A percentile compares a stretch with the other conserved stretches of the same genome.
These are phyloP conservation scores for Drosophila ironensis DNA, from an alignment of 1,140 invertebrate species.

Conservation along the genomic window DNA sequence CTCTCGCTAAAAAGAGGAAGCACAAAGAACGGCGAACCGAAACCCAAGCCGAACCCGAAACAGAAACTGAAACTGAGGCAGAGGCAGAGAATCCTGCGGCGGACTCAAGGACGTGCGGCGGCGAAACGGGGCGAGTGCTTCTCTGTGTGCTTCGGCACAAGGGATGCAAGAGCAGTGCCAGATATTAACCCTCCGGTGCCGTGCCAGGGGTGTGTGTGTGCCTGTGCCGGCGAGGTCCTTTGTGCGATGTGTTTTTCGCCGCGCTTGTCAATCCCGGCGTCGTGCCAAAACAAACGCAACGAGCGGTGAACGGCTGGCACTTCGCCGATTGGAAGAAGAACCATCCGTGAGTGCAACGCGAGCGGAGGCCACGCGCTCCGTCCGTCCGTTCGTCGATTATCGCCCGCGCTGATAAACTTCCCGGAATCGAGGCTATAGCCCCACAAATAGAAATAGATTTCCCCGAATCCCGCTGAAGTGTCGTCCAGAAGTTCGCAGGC, in stretches of 20 bases:
- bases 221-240: constrained; percentile 42
- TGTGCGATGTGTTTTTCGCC: constrained; percentile 64
- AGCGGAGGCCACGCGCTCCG: constrained; percentile 63
- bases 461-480: not conserved
- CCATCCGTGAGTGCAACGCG: constrained; percentile 78
- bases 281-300: constrained; percentile 81
- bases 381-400: not conserved
- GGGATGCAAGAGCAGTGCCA: constrained; percentile 74
- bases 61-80: too few relatives aligned
- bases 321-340: constrained; percentile 80
- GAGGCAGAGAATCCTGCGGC: constrained; percentile 12
- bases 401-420: constrained; percentile 4
- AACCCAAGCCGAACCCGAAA: too few relatives aligned
- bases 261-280: constrained; percentile 68
- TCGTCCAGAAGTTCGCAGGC: not conserved
- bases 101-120: constrained; percentile 58
- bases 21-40: constrained; percentile 54
- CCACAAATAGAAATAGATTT: not conserved
- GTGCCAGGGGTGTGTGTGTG: constrained; percentile 12
- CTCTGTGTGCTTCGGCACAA: constrained; percentile 53
- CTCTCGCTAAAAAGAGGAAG: constrained; percentile 46
- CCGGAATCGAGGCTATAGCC: not conserved
- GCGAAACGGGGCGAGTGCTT: constrained; percentile 48
- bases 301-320: constrained; percentile 59
- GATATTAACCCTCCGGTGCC: constrained; percentile 67